Percentiles rank a stretch among this genome's conserved stretches.
Evolutionary conservation across 2,113 vertebrate species (phyloP).

Genomic region (Isurus oxyrinchus): DNA sequence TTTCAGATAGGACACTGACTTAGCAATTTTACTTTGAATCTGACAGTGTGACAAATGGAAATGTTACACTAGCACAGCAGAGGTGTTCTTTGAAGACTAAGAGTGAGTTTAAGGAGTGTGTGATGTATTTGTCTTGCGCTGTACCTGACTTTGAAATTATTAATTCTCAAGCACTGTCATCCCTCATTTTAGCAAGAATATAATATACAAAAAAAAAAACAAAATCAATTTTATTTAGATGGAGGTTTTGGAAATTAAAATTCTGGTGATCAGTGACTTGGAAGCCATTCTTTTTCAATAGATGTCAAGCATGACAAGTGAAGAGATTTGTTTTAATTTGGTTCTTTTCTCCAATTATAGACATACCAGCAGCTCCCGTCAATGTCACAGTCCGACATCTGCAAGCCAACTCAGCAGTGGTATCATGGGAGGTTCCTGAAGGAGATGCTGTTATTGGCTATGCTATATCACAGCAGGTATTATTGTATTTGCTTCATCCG

Average conservation of each 20-base stretch:
- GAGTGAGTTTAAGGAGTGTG: background rate
- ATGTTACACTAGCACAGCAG: background rate
- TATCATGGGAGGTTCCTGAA: conserved; percentile 90
- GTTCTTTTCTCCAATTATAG: conserved; percentile 50
- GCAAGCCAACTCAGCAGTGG: conserved; percentile 84
- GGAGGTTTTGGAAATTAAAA: background rate
- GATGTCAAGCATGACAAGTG: background rate
- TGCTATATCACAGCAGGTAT: conserved; percentile 92
- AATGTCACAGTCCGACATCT: conserved; percentile 91
- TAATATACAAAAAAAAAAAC: background rate
- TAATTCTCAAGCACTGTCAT: background rate
- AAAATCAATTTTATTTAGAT: background rate
- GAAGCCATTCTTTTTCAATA: background rate
- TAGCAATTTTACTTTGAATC: background rate
- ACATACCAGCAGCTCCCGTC: conserved; percentile 83
- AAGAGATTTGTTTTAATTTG: background rate
- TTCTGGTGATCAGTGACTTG: background rate
- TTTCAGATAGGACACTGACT: background rate
- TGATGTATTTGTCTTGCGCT: background rate
- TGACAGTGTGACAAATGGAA: background rate
- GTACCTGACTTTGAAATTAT: background rate
- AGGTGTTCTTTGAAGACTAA: background rate
- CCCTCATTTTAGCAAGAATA: background rate
- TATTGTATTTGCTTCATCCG: background rate
- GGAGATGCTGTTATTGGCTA: conserved; percentile 94